Base-by-base conservation (phyloP, 2,797 vertebrate genomes). In the Melanitta fusca region DNA sequence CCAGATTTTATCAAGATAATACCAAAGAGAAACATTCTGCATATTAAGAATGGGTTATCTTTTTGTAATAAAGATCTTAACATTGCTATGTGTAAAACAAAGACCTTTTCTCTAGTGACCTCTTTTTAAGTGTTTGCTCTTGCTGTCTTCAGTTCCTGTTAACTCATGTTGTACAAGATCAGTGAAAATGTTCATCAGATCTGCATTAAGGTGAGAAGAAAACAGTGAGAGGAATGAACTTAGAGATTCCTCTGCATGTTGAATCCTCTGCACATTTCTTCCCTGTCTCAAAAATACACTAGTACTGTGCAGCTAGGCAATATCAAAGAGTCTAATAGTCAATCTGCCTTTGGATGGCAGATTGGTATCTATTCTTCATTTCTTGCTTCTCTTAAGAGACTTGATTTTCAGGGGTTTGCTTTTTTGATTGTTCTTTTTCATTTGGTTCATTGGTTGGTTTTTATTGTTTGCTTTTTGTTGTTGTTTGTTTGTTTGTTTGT, bases 1-100 rank as follows among this genome's bases (percentile, higher is more conserved):
- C 85, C 74, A 83, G 83, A 95, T 89, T 89, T 95, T 85, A 92
- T 95, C 83, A 87, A 89, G 93, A 87, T 95, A 89, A 95, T 94
- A 74, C 41, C 4, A 2, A 36, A 89, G 79, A 85, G 68, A 91
- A 95, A 47, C 93, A 81, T 22, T 96, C 91, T 96, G 91, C 68
- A 80, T 94, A 73, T 80, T 90, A 92, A 89, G 64, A 86, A 85
- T 71, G 61, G 27, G 49, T 68, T 92, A 38, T 68, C 53, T 45
- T 90, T 95, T 81, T 93, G 58, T 81, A 86, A 88, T n/a, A 90
- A n/a, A 93, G 58, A 90, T 88, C 70, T 88, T 86, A 66, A 91
- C 91, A 79, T 24, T 39, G n/a, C 58, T 81, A 16, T 57, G n/a
- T 21, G 47, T 91, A 91, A 89, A 80, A 60, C 39, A 91, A 91